Percentiles rank a stretch among this genome's conserved stretches.
These are phyloP conservation scores for Polypterus bichir DNA, from an alignment of 2,113 vertebrate species.

Conservation along the genomic window DNA sequence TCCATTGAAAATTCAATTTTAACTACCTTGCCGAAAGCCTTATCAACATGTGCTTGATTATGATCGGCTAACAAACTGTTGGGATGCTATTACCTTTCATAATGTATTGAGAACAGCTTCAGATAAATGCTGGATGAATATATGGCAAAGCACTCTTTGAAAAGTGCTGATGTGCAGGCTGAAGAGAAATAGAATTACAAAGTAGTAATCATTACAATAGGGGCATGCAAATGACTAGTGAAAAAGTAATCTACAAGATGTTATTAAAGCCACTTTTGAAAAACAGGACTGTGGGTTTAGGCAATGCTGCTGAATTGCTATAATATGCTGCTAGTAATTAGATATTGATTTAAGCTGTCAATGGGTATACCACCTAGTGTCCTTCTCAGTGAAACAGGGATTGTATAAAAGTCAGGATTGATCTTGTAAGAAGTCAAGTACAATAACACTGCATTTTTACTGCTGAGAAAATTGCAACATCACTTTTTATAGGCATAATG, in stretches of 20 bases:
- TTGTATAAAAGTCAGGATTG: slow-evolving; percentile 41
- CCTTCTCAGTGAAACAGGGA: slow-evolving; percentile 32
- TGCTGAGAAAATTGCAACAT: background rate
- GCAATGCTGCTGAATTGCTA: slow-evolving; percentile 24
- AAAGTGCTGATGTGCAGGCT: slow-evolving; percentile 34
- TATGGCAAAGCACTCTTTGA: slow-evolving; percentile 32
- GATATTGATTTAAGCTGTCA: slow-evolving; percentile 65
- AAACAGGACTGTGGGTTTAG: slow-evolving; percentile 31
- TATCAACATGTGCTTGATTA: too few species aligned
- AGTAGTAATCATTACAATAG: slow-evolving; percentile 33
- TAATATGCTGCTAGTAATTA: slow-evolving; percentile 63
- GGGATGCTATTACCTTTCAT: slow-evolving; percentile 27
- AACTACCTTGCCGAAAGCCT: too few species aligned
- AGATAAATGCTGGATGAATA: slow-evolving; percentile 31
- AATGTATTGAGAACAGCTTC: slow-evolving; percentile 38
- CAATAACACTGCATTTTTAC: slow-evolving; percentile 29
- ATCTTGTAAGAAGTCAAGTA: slow-evolving; percentile 37
- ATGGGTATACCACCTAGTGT: slow-evolving; percentile 41
- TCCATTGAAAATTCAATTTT: too few species aligned
- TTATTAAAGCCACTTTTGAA: slow-evolving; percentile 37
- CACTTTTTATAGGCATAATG: too few species aligned
- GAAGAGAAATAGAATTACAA: slow-evolving; percentile 32
- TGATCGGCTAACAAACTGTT: slow-evolving; percentile 21
- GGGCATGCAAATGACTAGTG: slow-evolving; percentile 43
- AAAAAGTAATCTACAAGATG: slow-evolving; percentile 44